phyloP scores from a whole-genome alignment of 1,140 invertebrate genomes.

The Tetragonula clypearis region DNA sequence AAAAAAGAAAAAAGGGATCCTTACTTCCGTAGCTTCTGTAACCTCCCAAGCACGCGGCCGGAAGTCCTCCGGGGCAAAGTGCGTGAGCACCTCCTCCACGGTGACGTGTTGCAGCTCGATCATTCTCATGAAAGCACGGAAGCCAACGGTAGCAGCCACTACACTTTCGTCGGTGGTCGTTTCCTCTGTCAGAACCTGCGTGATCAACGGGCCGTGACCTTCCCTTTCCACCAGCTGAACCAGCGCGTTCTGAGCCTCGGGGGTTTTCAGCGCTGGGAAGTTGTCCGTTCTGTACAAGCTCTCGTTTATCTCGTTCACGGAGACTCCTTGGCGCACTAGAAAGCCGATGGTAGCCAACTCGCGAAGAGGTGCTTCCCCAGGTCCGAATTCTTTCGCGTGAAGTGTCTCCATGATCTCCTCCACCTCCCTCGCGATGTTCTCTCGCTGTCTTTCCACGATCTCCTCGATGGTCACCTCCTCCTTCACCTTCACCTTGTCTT shows the following conservation, averaged over 20 bases:
- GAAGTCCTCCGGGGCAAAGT: conserved; percentile 92
- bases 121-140: conserved; percentile 92
- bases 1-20: neutral
- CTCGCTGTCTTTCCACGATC: conserved; percentile 83
- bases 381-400: conserved; percentile 89
- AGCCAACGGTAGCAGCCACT: conserved; percentile 89
- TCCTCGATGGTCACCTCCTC: conserved; percentile 80
- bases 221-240: conserved; percentile 91
- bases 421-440: conserved; percentile 86
- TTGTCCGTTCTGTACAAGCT: conserved; percentile 88
- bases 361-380: conserved; percentile 88
- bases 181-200: conserved; percentile 90
- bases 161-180: conserved; percentile 88
- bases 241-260: conserved; percentile 90
- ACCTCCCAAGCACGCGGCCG: conserved; percentile 89
- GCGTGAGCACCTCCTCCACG: conserved; percentile 91
- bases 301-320: conserved; percentile 89
- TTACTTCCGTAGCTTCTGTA: conserved; percentile 85
- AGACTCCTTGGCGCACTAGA: conserved; percentile 88
- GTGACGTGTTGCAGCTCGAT: conserved; percentile 89
- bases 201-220: conserved; percentile 89
- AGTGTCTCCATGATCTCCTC: conserved; percentile 88
- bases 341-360: conserved; percentile 92
- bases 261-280: conserved; percentile 89
- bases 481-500: conserved; percentile 78